phyloP scores from a whole-genome alignment of 2,888 invertebrate genomes.

The Dasysyrphus albostriatus region DNA sequence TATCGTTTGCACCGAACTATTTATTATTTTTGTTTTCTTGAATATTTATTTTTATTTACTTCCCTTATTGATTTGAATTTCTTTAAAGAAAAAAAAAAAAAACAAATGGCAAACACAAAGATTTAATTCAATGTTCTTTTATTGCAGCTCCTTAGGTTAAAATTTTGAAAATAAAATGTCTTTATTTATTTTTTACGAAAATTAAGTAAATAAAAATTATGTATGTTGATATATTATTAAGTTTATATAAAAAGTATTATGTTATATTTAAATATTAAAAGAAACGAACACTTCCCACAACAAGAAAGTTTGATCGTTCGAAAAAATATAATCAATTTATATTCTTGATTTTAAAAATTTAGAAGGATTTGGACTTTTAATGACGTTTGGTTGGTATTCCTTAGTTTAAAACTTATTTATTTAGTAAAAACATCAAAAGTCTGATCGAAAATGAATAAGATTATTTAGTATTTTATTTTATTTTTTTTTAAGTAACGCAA shows the following conservation, averaged over 20 bases:
- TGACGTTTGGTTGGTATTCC: conserved; percentile 58
- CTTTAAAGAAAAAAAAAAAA: conserved; percentile 20
- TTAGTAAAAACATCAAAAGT: conserved; percentile 92
- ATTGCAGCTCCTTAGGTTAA: conserved; percentile 9
- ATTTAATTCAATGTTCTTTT: conserved; percentile 25
- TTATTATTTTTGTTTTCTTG: background rate
- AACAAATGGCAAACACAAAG: conserved; percentile 26
- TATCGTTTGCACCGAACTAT: background rate
- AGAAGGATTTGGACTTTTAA: conserved; percentile 56
- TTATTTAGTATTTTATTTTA: conserved; percentile 19
- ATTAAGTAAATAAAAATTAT: conserved; percentile 2
- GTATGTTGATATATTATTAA: background rate
- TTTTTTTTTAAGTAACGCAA: conserved; percentile 41
- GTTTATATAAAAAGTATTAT: conserved; percentile 21
- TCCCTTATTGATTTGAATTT: conserved; percentile 17
- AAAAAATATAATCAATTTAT: conserved; percentile 21
- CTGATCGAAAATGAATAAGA: conserved; percentile 85
- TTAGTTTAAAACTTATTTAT: conserved; percentile 85
- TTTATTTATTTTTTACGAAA: background rate
- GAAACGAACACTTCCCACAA: conserved; percentile 7
- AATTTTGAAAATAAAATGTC: conserved; percentile 21
- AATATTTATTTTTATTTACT: background rate
- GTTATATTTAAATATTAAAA: conserved; percentile 20
- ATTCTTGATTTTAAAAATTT: conserved; percentile 24
- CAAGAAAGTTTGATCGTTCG: conserved; percentile 2